These are phyloP conservation scores for Catocala fraxini DNA, from an alignment of 2,888 invertebrate genomes.

Conservation along the genomic window DNA sequence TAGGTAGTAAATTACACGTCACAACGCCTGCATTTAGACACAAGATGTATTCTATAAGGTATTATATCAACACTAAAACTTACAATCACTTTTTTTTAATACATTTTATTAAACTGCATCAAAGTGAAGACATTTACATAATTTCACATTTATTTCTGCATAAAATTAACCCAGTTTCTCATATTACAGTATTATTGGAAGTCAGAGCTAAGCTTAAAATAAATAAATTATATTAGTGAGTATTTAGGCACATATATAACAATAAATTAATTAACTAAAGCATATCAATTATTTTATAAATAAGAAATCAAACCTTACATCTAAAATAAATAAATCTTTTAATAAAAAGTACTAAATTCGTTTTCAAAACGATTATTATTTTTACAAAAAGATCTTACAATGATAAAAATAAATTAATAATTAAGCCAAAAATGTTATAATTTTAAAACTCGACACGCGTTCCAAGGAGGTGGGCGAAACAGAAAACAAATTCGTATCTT, in stretches of 20 bases:
- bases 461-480: slow-evolving; percentile 32
- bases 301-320: slow-evolving; percentile 37
- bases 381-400: slow-evolving; percentile 22
- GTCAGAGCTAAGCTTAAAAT: slow-evolving; percentile 12
- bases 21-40: too few species aligned
- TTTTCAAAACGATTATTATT: slow-evolving; percentile 53
- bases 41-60: too few species aligned
- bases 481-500: slow-evolving; percentile 11
- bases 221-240: slow-evolving; percentile 46
- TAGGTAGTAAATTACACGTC: too few species aligned
- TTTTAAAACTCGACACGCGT: slow-evolving; percentile 33
- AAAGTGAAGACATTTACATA: background rate
- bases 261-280: slow-evolving; percentile 29
- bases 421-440: slow-evolving; percentile 4
- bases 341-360: slow-evolving; percentile 71
- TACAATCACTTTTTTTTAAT: background rate
- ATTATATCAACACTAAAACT: background rate
- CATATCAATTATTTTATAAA: slow-evolving; percentile 27
- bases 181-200: slow-evolving; percentile 33
- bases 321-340: slow-evolving; percentile 68
- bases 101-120: background rate
- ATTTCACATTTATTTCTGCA: background rate
- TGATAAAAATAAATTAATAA: slow-evolving; percentile 8
- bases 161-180: slow-evolving; percentile 6
- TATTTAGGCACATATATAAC: slow-evolving; percentile 63